Base-by-base conservation (phyloP, 2,797 vertebrate genomes). In the Sciaenops ocellatus region DNA sequence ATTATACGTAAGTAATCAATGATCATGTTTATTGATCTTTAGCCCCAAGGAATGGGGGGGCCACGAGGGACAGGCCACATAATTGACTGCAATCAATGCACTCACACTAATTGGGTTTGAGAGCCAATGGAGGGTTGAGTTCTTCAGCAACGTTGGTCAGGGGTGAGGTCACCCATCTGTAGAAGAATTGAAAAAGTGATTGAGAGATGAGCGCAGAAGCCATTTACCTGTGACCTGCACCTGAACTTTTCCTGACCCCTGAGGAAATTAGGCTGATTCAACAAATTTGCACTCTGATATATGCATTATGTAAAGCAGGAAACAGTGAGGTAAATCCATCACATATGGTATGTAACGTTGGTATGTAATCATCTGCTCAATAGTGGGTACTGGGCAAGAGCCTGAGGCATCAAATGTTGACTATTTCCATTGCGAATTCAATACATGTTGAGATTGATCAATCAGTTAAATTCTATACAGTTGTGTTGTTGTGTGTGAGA, bases 1-100 rank as follows among this genome's bases (percentile, higher is more conserved):
- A 78, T 91, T 84, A 91, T 41, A 80, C 28, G 38, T 44, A 65
- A 59, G 67, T 80, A 87, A 87, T 90, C 80, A 83, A 77, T 87
- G 80, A 90, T 82, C 70, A 65, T 88, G 85, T 92, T 83, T 81
- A 90, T 85, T 84, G 90, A 89, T 89, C 69, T 16, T 42, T 28
- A 54, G 69, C 51, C 85, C 76, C 42, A 78, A 87, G 82, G 77
- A 90, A 65, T 48, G 44, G 28, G 34, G 34, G 42, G 73, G 71
- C 72, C 80, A 76, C 56, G 1, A 10, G 62, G 82, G 79, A 84
- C 61, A 59, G 38, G 55, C 75, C 15, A 5, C 63, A 24, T 82
- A 56, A 79, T 78, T 77, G 74, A 65, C 59, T 67, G 1, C 38
- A 87, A 90, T 92, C 89, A 85, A 91, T 92, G 60, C 84, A 86